phyloP scores from a whole-genome alignment of 2,888 invertebrate genomes.

The Ichneumoninae sp. region DNA sequence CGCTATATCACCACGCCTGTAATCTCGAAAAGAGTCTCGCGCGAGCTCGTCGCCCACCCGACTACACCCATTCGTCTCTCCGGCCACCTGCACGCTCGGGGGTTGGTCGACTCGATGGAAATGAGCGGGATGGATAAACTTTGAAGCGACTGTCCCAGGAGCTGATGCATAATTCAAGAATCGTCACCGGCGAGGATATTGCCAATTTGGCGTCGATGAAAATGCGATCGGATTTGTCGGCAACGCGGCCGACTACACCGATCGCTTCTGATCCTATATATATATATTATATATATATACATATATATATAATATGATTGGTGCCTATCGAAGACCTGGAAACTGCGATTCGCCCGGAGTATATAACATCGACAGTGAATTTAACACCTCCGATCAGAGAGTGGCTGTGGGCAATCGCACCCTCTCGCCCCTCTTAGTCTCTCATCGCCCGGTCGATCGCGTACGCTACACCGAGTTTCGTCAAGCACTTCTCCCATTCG shows the following conservation, averaged over 20 bases:
- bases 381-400: conserved; percentile 79
- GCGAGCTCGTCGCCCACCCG: conserved; percentile 24
- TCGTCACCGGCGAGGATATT: conserved; percentile 84
- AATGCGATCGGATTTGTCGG: conserved; percentile 84
- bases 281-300: conserved; percentile 12
- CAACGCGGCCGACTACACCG: conserved; percentile 67
- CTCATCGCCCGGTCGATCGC: conserved; percentile 43
- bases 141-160: conserved; percentile 83
- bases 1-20: background rate
- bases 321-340: conserved; percentile 69
- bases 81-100: conserved; percentile 32
- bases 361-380: conserved; percentile 77
- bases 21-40: conserved; percentile 46
- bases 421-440: conserved; percentile 45
- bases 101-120: conserved; percentile 74
- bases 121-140: conserved; percentile 83
- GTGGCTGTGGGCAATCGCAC: conserved; percentile 45
- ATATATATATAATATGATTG: conserved; percentile 2
- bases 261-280: conserved; percentile 59
- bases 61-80: conserved; percentile 42
- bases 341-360: conserved; percentile 74
- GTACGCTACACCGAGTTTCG: conserved; percentile 12
- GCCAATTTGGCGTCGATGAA: conserved; percentile 85
- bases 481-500: conserved; percentile 29
- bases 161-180: conserved; percentile 84